phyloP scores from a whole-genome alignment of 2,888 invertebrate species.

The Pandemis cinnamomeana region DNA sequence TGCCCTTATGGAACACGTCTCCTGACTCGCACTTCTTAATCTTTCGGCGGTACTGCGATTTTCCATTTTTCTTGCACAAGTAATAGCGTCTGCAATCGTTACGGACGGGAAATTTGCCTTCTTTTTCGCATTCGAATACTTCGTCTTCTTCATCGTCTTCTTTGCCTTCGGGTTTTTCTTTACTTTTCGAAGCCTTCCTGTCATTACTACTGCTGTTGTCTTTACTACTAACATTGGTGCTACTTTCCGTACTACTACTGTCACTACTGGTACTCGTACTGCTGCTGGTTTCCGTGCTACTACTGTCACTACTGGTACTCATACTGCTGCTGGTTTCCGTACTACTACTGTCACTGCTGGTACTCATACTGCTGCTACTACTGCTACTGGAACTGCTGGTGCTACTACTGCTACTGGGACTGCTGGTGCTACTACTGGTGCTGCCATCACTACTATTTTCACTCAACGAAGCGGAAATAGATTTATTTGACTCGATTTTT shows the following conservation, averaged over 20 bases:
- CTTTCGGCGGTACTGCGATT: constrained; percentile 59
- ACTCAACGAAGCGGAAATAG: constrained; percentile 17
- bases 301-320: neutral
- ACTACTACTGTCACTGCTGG: constrained; percentile 1
- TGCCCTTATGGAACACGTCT: constrained; percentile 71
- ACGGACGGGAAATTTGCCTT: constrained; percentile 69
- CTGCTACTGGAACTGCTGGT: neutral
- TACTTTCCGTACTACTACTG: constrained; percentile 9
- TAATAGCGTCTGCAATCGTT: constrained; percentile 76
- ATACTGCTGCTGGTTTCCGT: neutral
- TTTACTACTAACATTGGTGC: neutral
- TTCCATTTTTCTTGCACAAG: constrained; percentile 65
- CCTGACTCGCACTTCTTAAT: constrained; percentile 72
- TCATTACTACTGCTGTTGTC: neutral
- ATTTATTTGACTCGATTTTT: constrained; percentile 38
- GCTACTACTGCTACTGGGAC: neutral
- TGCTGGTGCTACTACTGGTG: constrained; percentile 2
- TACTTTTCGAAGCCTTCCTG: constrained; percentile 30
- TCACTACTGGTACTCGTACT: neutral
- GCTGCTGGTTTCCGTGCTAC: neutral
- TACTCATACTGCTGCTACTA: neutral
- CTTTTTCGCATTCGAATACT: constrained; percentile 61
- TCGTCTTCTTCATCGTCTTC: constrained; percentile 39
- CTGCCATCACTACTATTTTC: constrained; percentile 22
- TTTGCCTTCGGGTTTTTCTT: constrained; percentile 40